Evolutionary conservation across 2,797 vertebrate species (phyloP), one percentile per base, ranked within the genome.

Genomic region (Paramormyrops hopkinsi): DNA sequence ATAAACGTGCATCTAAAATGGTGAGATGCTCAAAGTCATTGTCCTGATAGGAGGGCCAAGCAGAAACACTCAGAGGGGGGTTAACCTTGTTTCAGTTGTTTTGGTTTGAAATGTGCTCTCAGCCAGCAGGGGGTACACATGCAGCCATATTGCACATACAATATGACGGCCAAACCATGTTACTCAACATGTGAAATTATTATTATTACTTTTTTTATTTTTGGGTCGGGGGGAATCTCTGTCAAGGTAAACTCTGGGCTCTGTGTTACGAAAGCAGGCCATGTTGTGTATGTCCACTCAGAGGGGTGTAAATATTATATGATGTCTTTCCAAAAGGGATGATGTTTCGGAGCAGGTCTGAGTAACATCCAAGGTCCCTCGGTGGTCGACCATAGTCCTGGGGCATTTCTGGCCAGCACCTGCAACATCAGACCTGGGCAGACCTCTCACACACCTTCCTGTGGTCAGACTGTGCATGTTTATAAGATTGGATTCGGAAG

Each of bases 401-500:
- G 48, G 51, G 29, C 12, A 37, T 90, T 91, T 89, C 91, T 86
- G 88, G 12, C 85, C 85, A 87, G 94, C 91, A 95, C 94, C 94
- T 95, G 94, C 95, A 92, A 92, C 93, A 94, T 92, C 89, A 85
- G 29, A 17, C 51, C 29, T 25, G 25, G 25, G 29, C 29, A 37
- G 22, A 56, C 25, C 85, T 56, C 25, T 37, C 50, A 19, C 9
- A 37, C 4, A n/a, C 19, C 76, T 50, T 93, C 87, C 91, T 91
- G 92, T 89, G 92, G 93, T 94, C 93, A 92, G 92, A 91, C 92
- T 91, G 90, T 41, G 91, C 90, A 94, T 93, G 37, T 94, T 95
- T 96, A 94, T 95, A 94, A 92, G 91, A 93, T 48, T 93, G 95
- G 95, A 95, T 96, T 96, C 94, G 95, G 94, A 96, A 95, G 94